Percentiles rank a stretch among this genome's conserved stretches.
These are phyloP conservation scores for Eupelmus urozonus DNA, from an alignment of 2,888 invertebrate species.

Conservation along the genomic window DNA sequence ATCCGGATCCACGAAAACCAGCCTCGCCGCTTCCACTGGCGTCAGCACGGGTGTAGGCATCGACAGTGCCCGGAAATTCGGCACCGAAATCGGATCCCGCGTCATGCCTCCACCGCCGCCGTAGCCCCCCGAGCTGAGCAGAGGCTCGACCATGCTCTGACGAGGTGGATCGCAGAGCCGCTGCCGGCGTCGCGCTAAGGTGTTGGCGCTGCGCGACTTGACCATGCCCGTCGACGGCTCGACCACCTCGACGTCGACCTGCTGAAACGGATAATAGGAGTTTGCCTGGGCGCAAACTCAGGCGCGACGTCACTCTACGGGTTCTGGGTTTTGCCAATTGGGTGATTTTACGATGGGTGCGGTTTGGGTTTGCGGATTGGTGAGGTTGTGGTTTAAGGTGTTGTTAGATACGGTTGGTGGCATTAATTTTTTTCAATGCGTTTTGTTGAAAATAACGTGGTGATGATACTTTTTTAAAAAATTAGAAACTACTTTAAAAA, in stretches of 20 bases:
- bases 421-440: no score
- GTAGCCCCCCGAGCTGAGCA: conserved; percentile 66
- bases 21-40: conserved; percentile 83
- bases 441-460: no score
- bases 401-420: no score
- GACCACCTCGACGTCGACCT: conserved; percentile 74
- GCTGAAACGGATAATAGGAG: conserved; percentile 77
- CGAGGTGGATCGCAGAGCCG: conserved; percentile 60
- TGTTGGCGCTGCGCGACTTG: conserved; percentile 77
- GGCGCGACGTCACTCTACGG: no score
- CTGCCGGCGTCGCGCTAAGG: conserved; percentile 74
- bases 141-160: conserved; percentile 74
- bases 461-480: no score
- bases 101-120: conserved; percentile 75
- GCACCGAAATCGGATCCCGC: conserved; percentile 86
- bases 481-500: no score
- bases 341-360: no score
- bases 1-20: conserved; percentile 85
- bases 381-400: no score
- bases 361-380: no score
- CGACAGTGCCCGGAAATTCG: conserved; percentile 84
- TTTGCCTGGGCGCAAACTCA: conserved; percentile 70
- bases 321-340: conserved; percentile 36
- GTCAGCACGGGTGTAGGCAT: conserved; percentile 83
- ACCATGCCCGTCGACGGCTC: conserved; percentile 77